These are phyloP conservation scores for Salticus scenicus DNA, from an alignment of 2,888 invertebrate species.

Conservation along the genomic window DNA sequence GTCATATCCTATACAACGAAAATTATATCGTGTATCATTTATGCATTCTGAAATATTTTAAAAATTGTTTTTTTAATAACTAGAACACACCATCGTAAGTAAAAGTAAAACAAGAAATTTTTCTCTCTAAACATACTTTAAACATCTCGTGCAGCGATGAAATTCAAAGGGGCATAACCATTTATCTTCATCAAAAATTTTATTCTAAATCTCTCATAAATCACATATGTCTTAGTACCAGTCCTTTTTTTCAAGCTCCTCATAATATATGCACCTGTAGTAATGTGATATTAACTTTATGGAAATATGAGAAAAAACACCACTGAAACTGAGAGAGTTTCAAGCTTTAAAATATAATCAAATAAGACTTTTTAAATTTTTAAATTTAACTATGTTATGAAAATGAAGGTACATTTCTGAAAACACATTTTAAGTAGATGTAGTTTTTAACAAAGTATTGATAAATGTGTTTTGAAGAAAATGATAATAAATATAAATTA, in stretches of 20 bases:
- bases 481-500: no score
- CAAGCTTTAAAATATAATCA: no score
- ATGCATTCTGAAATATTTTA: background rate
- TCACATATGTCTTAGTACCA: slow-evolving; percentile 38
- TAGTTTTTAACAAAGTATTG: no score
- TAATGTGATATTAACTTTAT: background rate
- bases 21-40: background rate
- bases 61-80: background rate
- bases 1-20: no score
- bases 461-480: no score
- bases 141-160: background rate
- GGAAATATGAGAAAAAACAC: no score
- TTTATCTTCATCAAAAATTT: slow-evolving; percentile 49
- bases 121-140: background rate
- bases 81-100: background rate
- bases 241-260: slow-evolving; percentile 16
- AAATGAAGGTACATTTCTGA: no score
- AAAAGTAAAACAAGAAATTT: background rate
- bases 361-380: no score
- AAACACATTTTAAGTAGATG: no score
- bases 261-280: slow-evolving; percentile 45
- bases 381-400: no score
- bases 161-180: slow-evolving; percentile 22
- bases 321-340: no score
- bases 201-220: slow-evolving; percentile 50